Base-by-base conservation (phyloP, 2,888 invertebrate genomes). In the Melolontha melolontha region DNA sequence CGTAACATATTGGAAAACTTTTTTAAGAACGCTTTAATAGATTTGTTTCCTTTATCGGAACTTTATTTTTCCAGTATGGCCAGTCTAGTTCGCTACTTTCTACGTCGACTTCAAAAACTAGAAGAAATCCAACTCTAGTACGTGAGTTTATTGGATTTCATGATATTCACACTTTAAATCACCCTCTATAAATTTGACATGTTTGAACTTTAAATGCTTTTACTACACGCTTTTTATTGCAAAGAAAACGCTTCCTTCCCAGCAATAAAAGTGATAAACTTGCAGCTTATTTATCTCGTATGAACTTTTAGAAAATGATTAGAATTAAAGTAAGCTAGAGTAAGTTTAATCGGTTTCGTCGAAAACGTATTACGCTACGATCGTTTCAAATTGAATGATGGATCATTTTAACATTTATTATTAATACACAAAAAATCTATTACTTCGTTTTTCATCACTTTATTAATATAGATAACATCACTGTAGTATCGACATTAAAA, bases 41-140 rank as follows among this genome's bases (percentile, higher is more conserved):
- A 34, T 42, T 11, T 42, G 14, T 17, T 42, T 44, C 29, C 29
- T 44, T 44, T 34, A 59, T 44, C 44, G 12, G 44, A 42, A 44
- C 42, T 59, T 59, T 59, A 44, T 59, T 59, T 59, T 59, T 59
- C 29, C 59, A 59, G 59, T 59, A 59, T 22, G 59, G 44, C 14
- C 59, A 29, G 27, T 44, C 59, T 59, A 59, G 29, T 44, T 59
- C 59, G 27, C 17, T 59, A 42, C 27, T 12, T 47, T 44, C 40
- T 40, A 40, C 54, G 40, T 54, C 54, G 17, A 40, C 54, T 54
- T 29, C 44, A 44, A 44, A 59, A 44, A 16, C 54, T 54, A 16
- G 59, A 59, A 59, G 59, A 59, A 44, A 59, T 59, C 59, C 59
- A 12, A 59, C 59, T 44, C 41, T 59, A 44, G 59, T 59, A 59